Base-by-base conservation (phyloP, 92 coral and sea anemone genomes). In the Paramuricea clavata region DNA sequence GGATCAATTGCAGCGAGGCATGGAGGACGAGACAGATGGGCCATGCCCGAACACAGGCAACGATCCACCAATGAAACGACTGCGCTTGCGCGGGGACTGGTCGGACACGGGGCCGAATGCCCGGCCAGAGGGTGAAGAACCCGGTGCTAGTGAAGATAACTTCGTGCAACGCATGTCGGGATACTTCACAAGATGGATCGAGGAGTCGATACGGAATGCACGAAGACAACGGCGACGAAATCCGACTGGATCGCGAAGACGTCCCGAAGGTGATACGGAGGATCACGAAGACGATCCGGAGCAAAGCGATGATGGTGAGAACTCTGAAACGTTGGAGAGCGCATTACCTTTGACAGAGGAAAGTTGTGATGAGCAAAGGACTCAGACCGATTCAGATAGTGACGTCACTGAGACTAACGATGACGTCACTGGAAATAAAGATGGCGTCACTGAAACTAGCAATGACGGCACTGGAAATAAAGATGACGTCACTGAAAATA, bases 31-130 rank as follows among this genome's bases (percentile, higher is more conserved):
- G 34, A 3, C 1, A 5, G 73, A 32, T n/a, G 84, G 56, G 16
- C 13, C 54, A 21, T 78, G 71, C 84, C 56, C 84, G 67, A 27
- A 79, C 92, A 83, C 50, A 80, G 95, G 74, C 44, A 89, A 88
- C 49, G 97, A 90, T 49, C 93, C 93, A 23, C 98, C 99, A 0
- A 75, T 97, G 82, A 94, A 94, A 61, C 92, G 99, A 15, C 83
- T 97, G 31, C 94, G 99, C 44, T 92, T 97, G 82, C 92, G 99
- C 41, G 99, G 99, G 7, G 99, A 97, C 91, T 97, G 98, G 98
- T 94, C 98, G 41, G 99, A 97, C 89, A 97, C 99, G 17, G 99
- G 99, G 27, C 99, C 99, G 8, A 94, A 97, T 78, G 98, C 99
- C 33, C 91, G 98, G 83, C 99, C 99, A 59, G 99, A 97, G 74